A percentile compares a stretch with the other conserved stretches of the same genome.
These are phyloP conservation scores for Athalia circularis DNA, from an alignment of 2,888 invertebrate species.

Conservation along the genomic window DNA sequence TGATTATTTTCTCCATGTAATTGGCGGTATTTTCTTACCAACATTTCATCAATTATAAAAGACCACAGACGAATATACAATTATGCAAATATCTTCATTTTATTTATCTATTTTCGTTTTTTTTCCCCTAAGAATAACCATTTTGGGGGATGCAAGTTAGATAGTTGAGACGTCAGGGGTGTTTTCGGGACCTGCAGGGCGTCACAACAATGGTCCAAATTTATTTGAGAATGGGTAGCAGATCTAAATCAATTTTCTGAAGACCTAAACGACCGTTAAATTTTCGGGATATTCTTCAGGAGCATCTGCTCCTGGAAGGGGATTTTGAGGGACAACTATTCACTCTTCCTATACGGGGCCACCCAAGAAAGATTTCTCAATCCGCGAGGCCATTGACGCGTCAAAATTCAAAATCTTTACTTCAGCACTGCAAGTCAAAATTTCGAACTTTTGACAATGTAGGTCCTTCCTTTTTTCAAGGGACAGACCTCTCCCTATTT, in stretches of 20 bases:
- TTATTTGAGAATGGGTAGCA: slow-evolving; percentile 47
- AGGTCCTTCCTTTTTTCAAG: not conserved
- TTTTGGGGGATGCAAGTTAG: too few relatives aligned
- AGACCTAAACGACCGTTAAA: slow-evolving; percentile 62
- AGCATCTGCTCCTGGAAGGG: slow-evolving; percentile 50
- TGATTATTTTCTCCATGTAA: too few relatives aligned
- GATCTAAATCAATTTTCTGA: slow-evolving; percentile 58
- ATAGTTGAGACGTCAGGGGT: too few relatives aligned
- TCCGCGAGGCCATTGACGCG: slow-evolving; percentile 53
- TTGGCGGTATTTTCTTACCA: too few relatives aligned
- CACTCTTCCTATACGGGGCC: slow-evolving; percentile 41
- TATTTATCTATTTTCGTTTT: too few relatives aligned
- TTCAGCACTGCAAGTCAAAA: not conserved
- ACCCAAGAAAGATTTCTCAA: slow-evolving; percentile 61
- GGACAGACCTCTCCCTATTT: too few relatives aligned
- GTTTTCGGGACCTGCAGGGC: too few relatives aligned
- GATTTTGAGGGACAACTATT: not conserved
- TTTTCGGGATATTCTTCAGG: slow-evolving; percentile 55
- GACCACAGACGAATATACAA: too few relatives aligned
- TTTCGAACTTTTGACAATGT: slow-evolving; percentile 2
- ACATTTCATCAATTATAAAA: too few relatives aligned
- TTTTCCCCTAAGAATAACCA: too few relatives aligned
- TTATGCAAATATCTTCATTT: too few relatives aligned
- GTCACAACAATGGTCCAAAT: slow-evolving; percentile 50
- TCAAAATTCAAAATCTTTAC: slow-evolving; percentile 43